Base-by-base conservation (phyloP, 2,888 invertebrate genomes). In the Limnephilus lunatus region DNA sequence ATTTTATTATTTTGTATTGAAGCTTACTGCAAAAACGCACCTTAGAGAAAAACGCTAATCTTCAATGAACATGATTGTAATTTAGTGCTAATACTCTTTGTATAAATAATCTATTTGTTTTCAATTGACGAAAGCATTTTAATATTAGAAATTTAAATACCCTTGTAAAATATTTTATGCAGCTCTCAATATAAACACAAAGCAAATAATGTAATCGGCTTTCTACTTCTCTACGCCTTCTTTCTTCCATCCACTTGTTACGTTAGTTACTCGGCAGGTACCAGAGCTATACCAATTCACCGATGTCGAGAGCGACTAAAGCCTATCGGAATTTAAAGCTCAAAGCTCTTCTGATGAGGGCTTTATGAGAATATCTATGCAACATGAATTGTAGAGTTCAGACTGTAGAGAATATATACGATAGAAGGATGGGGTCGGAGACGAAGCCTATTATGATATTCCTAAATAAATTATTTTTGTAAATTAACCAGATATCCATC, bases 291-390 rank as follows among this genome's bases (percentile, higher is more conserved):
- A 30, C 48, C 86, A 86, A 86, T 86, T 86, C n/a, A 86, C 25
- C n/a, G 30, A 86, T 86, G 44, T 86, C 44, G 48, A 86, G 19
- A 44, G 86, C 48, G 86, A 39, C n/a, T n/a, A n/a, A 86, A 86
- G 48, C 86, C 86, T 15, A 86, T 30, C 86, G 39, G 30, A 48
- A 12, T 48, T 44, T 11, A 39, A 11, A 32, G 31, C 44, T 44
- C 5, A 48, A 86, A 86, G 48, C 48, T 44, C 31, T 86, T 86
- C 44, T 86, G 44, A 48, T 86, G 44, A 86, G 48, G n/a, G 86
- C 48, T 44, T 48, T 30, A 48, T n/a, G 5, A 68, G 25, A 7
- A n/a, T 68, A 68, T 68, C 68, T 68, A 68, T 68, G 25, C 68
- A 68, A 68, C 1, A 7, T 68, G 25, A 68, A 68, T 68, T 68